Percentiles rank a stretch among this genome's conserved stretches.
Evolutionary conservation across 2,797 vertebrate genomes (phyloP).

Genomic region (Ambastaia sidthimunki): DNA sequence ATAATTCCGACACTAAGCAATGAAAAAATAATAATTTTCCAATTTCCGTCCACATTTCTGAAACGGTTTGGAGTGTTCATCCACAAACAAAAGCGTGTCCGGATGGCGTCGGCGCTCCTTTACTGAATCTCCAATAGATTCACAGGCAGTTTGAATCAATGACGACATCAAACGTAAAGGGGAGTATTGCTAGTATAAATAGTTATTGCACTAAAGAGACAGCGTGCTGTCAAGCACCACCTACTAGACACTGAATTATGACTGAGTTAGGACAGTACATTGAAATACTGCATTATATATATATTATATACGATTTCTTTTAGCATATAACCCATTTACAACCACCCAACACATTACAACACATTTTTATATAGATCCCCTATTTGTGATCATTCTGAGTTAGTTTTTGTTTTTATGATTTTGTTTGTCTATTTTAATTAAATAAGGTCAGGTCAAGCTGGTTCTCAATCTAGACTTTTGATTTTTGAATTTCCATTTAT

Average conservation of each 20-base stretch:
- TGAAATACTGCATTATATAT: background rate
- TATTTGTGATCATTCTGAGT: too few species aligned
- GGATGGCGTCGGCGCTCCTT: slow-evolving; percentile 66
- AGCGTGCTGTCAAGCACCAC: background rate
- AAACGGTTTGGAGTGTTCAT: slow-evolving; percentile 69
- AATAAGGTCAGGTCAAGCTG: background rate
- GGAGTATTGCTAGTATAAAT: slow-evolving; percentile 23
- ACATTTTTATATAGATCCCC: too few species aligned
- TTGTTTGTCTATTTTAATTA: too few species aligned
- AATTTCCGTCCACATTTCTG: slow-evolving; percentile 79
- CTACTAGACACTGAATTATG: background rate
- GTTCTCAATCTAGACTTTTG: background rate
- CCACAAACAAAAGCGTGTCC: slow-evolving; percentile 76
- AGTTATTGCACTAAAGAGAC: background rate
- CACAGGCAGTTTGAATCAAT: slow-evolving; percentile 64
- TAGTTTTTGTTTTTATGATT: too few species aligned
- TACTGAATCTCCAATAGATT: slow-evolving; percentile 48
- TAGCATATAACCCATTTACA: too few species aligned
- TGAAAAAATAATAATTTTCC: slow-evolving; percentile 76
- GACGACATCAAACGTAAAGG: slow-evolving; percentile 64
- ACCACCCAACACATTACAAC: too few species aligned
- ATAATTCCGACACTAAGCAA: slow-evolving; percentile 67
- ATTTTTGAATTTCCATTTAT: background rate
- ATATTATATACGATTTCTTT: too few species aligned
- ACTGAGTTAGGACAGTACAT: background rate